These are phyloP conservation scores for Balaenoptera acutorostrata DNA, from an alignment of 2,113 vertebrate species.

Conservation along the genomic window DNA sequence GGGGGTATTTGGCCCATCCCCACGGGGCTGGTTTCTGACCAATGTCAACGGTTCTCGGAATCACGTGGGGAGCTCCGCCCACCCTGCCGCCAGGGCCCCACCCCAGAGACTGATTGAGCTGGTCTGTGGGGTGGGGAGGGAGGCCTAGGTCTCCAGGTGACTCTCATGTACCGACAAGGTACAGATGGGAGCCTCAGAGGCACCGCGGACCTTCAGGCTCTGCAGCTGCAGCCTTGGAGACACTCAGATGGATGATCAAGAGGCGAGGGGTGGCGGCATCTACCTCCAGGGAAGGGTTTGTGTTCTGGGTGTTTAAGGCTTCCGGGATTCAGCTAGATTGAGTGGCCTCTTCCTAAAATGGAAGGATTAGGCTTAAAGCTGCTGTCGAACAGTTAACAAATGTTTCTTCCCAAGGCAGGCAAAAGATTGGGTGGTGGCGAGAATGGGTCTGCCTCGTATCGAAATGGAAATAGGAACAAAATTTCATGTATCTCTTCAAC, in stretches of 20 bases:
- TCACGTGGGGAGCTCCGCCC: neutral
- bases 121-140: neutral
- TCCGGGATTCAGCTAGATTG: neutral
- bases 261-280: neutral
- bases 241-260: neutral
- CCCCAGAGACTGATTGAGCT: too few relatives aligned
- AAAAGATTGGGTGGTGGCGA: neutral
- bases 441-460: neutral
- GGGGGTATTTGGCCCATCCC: rapidly evolving
- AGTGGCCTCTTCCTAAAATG: neutral
- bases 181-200: neutral
- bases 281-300: neutral
- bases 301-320: neutral
- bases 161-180: neutral
- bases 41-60: neutral
- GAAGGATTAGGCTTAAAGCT: neutral
- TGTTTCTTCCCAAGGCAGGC: neutral
- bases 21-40: neutral
- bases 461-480: neutral
- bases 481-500: neutral
- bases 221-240: neutral
- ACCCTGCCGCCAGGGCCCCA: rapidly evolving
- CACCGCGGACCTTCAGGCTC: neutral
- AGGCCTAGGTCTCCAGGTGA: neutral
- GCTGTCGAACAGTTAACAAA: neutral